Conservation (phyloP, 2,888 invertebrate genomes). For the Thymelicus acteon region DNA sequence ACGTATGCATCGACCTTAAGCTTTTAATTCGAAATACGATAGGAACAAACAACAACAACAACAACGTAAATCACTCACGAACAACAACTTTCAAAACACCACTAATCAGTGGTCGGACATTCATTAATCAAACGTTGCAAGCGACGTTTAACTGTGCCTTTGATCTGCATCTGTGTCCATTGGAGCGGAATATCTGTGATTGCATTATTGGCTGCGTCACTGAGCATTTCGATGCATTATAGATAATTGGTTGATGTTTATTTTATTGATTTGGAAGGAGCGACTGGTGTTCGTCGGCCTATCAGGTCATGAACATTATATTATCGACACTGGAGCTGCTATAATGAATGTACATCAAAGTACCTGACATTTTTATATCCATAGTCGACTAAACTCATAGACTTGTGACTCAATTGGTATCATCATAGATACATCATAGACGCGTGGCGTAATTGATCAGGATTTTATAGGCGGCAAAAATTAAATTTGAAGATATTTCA, state of each 20-base stretch:
- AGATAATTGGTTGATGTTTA: background rate
- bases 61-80: background rate
- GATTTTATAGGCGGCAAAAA: too few species aligned
- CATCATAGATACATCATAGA: too few species aligned
- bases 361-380: too few species aligned
- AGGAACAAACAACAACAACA: constrained; percentile 2
- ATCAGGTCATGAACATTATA: too few species aligned
- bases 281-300: too few species aligned
- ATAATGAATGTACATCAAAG: too few species aligned
- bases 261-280: background rate
- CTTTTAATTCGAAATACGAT: background rate
- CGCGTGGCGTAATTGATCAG: too few species aligned
- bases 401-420: too few species aligned
- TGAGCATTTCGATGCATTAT: constrained; percentile 1
- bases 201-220: constrained; percentile 18
- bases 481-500: too few species aligned
- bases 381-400: too few species aligned
- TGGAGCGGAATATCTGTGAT: constrained; percentile 20
- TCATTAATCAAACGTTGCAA: constrained; percentile 19
- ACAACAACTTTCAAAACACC: constrained; percentile 9
- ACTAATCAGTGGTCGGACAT: background rate
- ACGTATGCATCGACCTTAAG: too few species aligned
- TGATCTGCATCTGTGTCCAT: constrained; percentile 21
- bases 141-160: constrained; percentile 11
- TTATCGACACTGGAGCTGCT: too few species aligned